Evolutionary conservation across 2,113 vertebrate genomes (phyloP).

Genomic region (Gulo gulo): DNA sequence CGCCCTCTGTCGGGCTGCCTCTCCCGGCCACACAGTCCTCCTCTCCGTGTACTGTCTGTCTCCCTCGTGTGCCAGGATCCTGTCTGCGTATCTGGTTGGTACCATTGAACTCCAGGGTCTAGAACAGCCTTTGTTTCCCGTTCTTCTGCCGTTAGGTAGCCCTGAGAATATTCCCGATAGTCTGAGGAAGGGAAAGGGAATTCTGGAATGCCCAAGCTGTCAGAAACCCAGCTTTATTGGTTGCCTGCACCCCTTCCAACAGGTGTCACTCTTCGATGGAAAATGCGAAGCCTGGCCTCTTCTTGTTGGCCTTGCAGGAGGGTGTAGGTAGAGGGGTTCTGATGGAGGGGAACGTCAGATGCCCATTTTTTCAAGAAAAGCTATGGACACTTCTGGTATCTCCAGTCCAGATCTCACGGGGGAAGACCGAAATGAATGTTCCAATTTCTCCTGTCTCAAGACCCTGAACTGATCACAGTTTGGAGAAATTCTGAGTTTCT

Average conservation of each 20-base stretch:
- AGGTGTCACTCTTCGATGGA: not conserved
- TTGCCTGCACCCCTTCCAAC: not conserved
- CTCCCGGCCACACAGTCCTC: slow-evolving; percentile 37
- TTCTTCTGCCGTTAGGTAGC: not conserved
- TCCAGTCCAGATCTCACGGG: not conserved
- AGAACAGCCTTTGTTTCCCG: not conserved
- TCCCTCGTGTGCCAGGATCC: slow-evolving; percentile 50
- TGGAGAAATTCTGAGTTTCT: not conserved
- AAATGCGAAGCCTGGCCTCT: not conserved
- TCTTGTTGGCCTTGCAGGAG: not conserved
- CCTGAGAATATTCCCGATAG: not conserved
- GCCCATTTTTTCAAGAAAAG: not conserved
- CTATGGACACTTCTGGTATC: not conserved
- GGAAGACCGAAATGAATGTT: not conserved
- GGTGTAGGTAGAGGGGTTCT: not conserved
- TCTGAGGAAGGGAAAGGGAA: not conserved
- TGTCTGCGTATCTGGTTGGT: slow-evolving; percentile 68
- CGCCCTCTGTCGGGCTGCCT: slow-evolving; percentile 44
- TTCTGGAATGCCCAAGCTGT: not conserved
- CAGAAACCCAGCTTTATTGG: not conserved
- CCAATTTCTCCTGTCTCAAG: not conserved
- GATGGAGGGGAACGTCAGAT: not conserved
- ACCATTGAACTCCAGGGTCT: not conserved
- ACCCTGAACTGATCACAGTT: not conserved
- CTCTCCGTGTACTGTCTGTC: slow-evolving; percentile 67